Percentiles rank a stretch among this genome's conserved stretches.
Evolutionary conservation across 2,888 invertebrate species (phyloP).

Genomic region (Habrosyne pyritoides): DNA sequence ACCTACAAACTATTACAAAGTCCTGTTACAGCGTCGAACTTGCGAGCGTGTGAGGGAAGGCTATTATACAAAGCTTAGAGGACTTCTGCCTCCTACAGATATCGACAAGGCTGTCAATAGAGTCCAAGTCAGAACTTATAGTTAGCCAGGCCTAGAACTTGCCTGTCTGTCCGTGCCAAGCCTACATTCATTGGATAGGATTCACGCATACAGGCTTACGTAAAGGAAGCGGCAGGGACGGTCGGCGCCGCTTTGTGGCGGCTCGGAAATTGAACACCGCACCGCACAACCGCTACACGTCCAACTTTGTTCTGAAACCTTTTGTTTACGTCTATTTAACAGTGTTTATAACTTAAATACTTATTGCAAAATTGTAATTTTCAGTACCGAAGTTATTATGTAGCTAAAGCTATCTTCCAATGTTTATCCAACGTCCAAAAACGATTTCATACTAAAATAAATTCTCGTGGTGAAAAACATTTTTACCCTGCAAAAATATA

Average conservation of each 20-base stretch:
- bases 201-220: not conserved
- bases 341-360: not conserved
- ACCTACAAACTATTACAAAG: too few relatives aligned
- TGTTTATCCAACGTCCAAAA: too few relatives aligned
- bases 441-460: too few relatives aligned
- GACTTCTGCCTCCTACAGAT: not conserved
- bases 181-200: not conserved
- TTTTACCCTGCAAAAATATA: not conserved
- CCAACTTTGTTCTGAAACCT: slow-evolving; percentile 34
- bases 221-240: slow-evolving; percentile 43
- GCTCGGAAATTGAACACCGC: slow-evolving; percentile 65
- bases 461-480: not conserved
- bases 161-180: not conserved
- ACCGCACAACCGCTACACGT: slow-evolving; percentile 13
- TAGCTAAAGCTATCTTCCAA: too few relatives aligned
- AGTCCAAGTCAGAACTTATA: not conserved
- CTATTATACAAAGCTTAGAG: not conserved
- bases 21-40: not conserved
- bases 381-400: not conserved
- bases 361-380: not conserved
- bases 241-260: slow-evolving; percentile 63
- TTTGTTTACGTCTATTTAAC: slow-evolving; percentile 28
- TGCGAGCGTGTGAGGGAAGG: not conserved
- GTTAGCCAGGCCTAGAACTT: not conserved
- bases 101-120: not conserved